Evolutionary conservation across 2,797 vertebrate species (phyloP).

Genomic region (Xenopus petersii): DNA sequence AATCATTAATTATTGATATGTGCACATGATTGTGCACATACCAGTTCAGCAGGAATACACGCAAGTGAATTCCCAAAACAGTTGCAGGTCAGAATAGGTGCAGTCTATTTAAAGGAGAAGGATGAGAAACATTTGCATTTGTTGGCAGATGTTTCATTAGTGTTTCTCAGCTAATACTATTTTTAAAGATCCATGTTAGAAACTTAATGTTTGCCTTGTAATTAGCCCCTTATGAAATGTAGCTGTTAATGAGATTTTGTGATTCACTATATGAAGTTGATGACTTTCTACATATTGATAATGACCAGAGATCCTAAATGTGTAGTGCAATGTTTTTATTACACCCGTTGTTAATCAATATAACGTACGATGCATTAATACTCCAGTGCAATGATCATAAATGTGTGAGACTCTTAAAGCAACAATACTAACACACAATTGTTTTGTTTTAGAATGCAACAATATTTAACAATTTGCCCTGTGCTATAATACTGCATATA

Average conservation of each 20-base stretch:
- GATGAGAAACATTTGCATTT: neutral
- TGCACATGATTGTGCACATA: too few relatives aligned
- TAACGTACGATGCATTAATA: neutral
- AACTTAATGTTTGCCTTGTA: neutral
- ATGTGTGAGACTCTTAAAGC: too few relatives aligned
- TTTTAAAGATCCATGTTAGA: neutral
- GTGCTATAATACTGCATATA: too few relatives aligned
- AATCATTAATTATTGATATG: too few relatives aligned
- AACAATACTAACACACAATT: too few relatives aligned
- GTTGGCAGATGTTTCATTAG: neutral
- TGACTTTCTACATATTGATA: neutral
- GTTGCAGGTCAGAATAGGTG: neutral
- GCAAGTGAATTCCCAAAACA: neutral
- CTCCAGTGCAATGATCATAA: too few relatives aligned
- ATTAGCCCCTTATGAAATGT: neutral
- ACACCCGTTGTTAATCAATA: neutral
- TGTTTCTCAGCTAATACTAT: neutral
- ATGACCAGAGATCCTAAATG: neutral
- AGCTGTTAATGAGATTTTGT: neutral
- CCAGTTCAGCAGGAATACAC: too few relatives aligned
- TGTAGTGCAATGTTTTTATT: neutral
- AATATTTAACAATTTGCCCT: too few relatives aligned
- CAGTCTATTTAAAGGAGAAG: neutral
- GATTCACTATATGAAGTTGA: neutral
- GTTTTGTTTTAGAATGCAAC: too few relatives aligned